Evolutionary conservation across 2,888 invertebrate genomes (phyloP), one percentile per base, ranked within the genome.

Genomic region (Teinopalpus imperialis): DNA sequence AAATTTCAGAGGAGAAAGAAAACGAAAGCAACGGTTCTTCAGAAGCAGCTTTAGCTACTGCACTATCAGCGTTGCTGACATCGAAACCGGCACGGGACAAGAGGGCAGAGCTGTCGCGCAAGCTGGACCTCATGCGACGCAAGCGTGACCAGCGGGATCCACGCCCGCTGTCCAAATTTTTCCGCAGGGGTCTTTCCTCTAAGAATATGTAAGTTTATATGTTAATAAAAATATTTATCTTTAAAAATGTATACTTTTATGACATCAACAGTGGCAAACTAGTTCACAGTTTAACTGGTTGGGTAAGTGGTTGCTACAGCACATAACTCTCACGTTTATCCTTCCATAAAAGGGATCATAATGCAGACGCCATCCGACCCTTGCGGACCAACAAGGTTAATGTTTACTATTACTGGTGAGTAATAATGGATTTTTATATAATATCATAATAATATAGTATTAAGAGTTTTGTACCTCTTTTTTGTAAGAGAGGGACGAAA

Each of bases 1-100:
- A 6, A 4, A 2, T 14, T 24, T 4, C 10, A 29, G 42, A 40
- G 2, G 34, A 39, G 21, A 39, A 48, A 9, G 46, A 47, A 24
- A 42, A 26, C 32, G 48, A 46, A 54, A 63, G 20, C 49, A 64
- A 49, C 48, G 60, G 41, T 57, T 67, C 21, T 9, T 48, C 49
- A 5, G 78, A 90, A 18, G 92, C 92, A 53, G 90, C 95, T n/a
- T 73, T 91, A 1, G 94, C 95, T 0, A 97, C 96, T 62, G 90
- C 94, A 0, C 75, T 98, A 34, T 95, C 96, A 9, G 92, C 93
- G 56, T 90, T 98, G 10, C 90, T 96, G 65, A 94, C 94, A 2
- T 92, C 93, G 69, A 98, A 98, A 77, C 70, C 92, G 27, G 95
- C 97, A 7, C 92, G 93, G 43, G 97, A 97, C 63, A 96, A 96